Conservation (phyloP, 2,113 vertebrate species). For the Nyctibius bracteatus region DNA sequence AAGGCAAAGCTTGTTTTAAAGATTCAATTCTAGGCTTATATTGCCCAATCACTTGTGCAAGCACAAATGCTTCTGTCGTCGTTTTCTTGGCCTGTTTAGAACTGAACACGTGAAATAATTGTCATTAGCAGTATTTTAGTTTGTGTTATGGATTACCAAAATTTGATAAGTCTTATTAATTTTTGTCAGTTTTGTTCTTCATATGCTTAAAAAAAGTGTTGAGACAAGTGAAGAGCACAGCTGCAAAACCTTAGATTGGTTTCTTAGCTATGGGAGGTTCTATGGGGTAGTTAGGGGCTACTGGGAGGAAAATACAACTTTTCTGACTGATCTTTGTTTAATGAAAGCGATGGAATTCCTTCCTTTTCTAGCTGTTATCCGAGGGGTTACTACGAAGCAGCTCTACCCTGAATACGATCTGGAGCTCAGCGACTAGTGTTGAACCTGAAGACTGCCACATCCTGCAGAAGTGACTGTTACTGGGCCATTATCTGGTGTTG, state of each 20-base stretch:
- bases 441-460: neutral
- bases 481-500: neutral
- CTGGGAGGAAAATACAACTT: neutral
- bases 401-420: constrained; percentile 88
- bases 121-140: neutral
- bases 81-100: neutral
- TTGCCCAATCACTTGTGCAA: neutral
- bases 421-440: constrained; percentile 82
- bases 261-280: neutral
- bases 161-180: no score
- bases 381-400: constrained; percentile 88
- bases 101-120: neutral
- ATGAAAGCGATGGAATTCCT: neutral
- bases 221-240: neutral
- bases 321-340: neutral
- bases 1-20: neutral
- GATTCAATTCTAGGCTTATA: neutral
- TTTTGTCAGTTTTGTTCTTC: neutral
- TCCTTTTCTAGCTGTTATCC: constrained; percentile 78
- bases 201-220: neutral
- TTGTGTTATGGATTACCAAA: neutral
- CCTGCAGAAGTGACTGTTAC: neutral
- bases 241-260: neutral
- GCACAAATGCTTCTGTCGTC: neutral
- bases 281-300: neutral